Percentiles rank a stretch among this genome's conserved stretches.
These are phyloP conservation scores for Nebria brevicollis DNA, from an alignment of 2,888 invertebrate genomes.

Conservation along the genomic window DNA sequence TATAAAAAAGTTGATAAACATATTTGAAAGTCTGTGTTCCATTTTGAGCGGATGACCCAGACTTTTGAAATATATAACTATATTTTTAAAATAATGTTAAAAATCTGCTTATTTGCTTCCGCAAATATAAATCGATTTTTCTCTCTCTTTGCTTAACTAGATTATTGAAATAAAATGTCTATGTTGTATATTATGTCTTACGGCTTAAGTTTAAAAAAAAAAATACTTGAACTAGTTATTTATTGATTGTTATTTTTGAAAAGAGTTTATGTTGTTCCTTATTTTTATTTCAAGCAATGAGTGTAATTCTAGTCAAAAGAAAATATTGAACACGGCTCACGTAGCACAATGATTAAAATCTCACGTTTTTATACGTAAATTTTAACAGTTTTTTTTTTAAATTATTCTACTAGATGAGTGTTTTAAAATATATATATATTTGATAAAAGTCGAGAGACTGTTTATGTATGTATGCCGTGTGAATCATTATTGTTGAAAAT, in stretches of 20 bases:
- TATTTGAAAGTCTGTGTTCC: slow-evolving; percentile 32
- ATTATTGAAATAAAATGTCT: slow-evolving; percentile 25
- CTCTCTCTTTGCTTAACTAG: slow-evolving; percentile 11
- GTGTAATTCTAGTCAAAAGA: slow-evolving; percentile 43
- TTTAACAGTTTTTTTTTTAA: not conserved
- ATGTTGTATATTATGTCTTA: slow-evolving; percentile 36
- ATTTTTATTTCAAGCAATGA: slow-evolving; percentile 38
- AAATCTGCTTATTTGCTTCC: slow-evolving; percentile 49
- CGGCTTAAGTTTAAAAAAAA: slow-evolving; percentile 19
- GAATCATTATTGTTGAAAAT: slow-evolving; percentile 6
- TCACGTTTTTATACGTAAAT: not conserved
- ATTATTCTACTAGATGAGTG: not conserved
- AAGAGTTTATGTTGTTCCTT: slow-evolving; percentile 43
- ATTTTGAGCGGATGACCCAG: slow-evolving; percentile 9
- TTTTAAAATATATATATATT: slow-evolving; percentile 8
- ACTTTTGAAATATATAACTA: slow-evolving; percentile 25
- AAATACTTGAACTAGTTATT: slow-evolving; percentile 14
- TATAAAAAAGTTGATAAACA: not conserved
- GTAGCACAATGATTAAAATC: not conserved
- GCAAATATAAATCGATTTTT: slow-evolving; percentile 49
- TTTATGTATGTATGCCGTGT: slow-evolving; percentile 25
- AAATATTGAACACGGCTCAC: not conserved
- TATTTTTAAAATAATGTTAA: slow-evolving; percentile 23
- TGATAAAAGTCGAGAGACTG: slow-evolving; percentile 21
- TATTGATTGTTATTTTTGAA: slow-evolving; percentile 41